Percentiles rank a stretch among this genome's conserved stretches.
These are phyloP conservation scores for Turdus rufiventris DNA, from an alignment of 2,113 vertebrate species.

Conservation along the genomic window DNA sequence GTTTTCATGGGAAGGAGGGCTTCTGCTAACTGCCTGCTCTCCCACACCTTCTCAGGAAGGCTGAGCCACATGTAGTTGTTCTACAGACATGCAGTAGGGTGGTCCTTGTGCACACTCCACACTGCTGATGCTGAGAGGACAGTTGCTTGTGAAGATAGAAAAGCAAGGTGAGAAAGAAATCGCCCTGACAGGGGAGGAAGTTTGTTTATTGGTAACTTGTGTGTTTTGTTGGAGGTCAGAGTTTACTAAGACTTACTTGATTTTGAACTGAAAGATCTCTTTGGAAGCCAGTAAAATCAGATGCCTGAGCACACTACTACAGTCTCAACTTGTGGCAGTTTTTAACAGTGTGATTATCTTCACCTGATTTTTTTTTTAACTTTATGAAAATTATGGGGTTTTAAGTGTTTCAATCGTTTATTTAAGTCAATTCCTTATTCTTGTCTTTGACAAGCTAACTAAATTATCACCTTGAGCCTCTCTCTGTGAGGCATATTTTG, in stretches of 20 bases:
- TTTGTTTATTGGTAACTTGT: not conserved
- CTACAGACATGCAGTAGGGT: not conserved
- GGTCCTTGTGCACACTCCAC: not conserved
- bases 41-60: not conserved
- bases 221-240: not conserved
- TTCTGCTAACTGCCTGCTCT: not conserved
- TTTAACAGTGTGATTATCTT: not conserved
- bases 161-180: not conserved
- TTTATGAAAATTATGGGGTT: not conserved
- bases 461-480: not conserved
- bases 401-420: not conserved
- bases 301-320: not conserved
- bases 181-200: not conserved
- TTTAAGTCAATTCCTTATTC: not conserved
- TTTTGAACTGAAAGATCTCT: not conserved
- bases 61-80: rapidly evolving
- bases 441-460: not conserved
- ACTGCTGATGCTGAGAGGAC: not conserved
- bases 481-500: not conserved
- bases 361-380: not conserved
- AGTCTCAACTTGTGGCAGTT: not conserved
- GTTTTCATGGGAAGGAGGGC: not conserved
- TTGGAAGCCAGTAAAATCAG: not conserved
- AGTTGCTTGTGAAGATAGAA: not conserved
- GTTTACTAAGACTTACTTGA: not conserved